phyloP scores from a whole-genome alignment of 2,888 invertebrate species.

The Teleiodes luculella region DNA sequence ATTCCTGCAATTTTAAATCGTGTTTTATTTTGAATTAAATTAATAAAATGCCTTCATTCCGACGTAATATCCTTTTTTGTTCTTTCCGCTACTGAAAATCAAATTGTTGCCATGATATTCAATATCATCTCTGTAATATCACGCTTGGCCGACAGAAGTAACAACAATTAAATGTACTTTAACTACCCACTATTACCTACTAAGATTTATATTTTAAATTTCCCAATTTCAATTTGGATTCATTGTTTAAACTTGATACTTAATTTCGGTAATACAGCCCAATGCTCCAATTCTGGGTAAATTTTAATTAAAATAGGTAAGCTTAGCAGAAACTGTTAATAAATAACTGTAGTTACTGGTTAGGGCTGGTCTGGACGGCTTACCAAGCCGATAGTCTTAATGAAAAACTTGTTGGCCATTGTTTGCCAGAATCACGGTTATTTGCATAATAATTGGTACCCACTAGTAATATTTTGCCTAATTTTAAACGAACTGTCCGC shows the following conservation, averaged over 20 bases:
- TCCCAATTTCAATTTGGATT: neutral
- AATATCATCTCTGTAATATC: too few relatives aligned
- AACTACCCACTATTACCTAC: neutral
- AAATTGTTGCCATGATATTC: too few relatives aligned
- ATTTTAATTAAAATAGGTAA: conserved; percentile 8
- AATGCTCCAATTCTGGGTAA: neutral
- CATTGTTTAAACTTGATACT: neutral
- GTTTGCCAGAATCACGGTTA: neutral
- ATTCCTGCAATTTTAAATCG: too few relatives aligned
- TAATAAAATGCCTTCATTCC: too few relatives aligned
- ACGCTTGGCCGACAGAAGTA: too few relatives aligned
- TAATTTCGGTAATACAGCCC: neutral
- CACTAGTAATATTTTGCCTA: too few relatives aligned
- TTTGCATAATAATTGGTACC: neutral
- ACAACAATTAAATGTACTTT: too few relatives aligned
- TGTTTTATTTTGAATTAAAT: too few relatives aligned
- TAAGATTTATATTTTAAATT: neutral
- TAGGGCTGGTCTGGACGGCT: neutral
- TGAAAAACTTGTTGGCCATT: neutral
- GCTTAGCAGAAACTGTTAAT: conserved; percentile 1
- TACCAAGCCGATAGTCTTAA: neutral
- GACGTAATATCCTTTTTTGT: too few relatives aligned
- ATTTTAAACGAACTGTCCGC: too few relatives aligned
- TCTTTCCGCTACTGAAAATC: too few relatives aligned
- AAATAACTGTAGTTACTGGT: neutral